Evolutionary conservation across 2,797 vertebrate species (phyloP).

Genomic region (Balearica regulorum): DNA sequence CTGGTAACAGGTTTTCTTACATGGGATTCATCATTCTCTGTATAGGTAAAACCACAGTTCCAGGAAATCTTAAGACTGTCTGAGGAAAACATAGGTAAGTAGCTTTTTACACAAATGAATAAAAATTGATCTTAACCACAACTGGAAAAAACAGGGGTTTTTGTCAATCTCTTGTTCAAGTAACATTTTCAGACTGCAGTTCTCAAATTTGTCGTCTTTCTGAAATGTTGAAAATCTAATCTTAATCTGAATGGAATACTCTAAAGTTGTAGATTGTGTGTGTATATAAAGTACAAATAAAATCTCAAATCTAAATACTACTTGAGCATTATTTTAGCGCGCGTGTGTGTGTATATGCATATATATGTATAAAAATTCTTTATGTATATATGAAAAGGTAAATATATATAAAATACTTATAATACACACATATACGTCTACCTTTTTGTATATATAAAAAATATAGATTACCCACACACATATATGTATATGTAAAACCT

Average conservation of each 20-base stretch:
- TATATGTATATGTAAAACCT: background rate
- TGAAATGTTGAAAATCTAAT: background rate
- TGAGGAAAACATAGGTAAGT: conserved; percentile 96
- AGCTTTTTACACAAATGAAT: background rate
- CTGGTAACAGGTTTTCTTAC: conserved; percentile 16
- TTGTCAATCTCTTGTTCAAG: background rate
- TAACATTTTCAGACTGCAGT: background rate
- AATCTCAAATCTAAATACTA: background rate
- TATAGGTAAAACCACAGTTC: conserved; percentile 97
- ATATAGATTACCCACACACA: fast-evolving
- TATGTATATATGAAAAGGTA: background rate
- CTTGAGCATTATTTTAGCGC: background rate
- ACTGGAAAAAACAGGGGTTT: background rate
- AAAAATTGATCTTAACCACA: background rate
- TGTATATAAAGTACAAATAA: background rate
- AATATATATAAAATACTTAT: background rate
- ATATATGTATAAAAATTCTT: background rate
- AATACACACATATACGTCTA: background rate
- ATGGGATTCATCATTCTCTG: conserved; percentile 1
- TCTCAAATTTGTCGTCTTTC: background rate
- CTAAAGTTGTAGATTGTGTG: background rate
- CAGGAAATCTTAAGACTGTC: conserved; percentile 97
- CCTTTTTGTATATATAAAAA: background rate
- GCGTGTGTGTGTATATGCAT: fast-evolving
- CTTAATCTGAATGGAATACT: background rate